Base-by-base conservation (phyloP, 2,888 invertebrate genomes). In the Lathronympha strigana region DNA sequence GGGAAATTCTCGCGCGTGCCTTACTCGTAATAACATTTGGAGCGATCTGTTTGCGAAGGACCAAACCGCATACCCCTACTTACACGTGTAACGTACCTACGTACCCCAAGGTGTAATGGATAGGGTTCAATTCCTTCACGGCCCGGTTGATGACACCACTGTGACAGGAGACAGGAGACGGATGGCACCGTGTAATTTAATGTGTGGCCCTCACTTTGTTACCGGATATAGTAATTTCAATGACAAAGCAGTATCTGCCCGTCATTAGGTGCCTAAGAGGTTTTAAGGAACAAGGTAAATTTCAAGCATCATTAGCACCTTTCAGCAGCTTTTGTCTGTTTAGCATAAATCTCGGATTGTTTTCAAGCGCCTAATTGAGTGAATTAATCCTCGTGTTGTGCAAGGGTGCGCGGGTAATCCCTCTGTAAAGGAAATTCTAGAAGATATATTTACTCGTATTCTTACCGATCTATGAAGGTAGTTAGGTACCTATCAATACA, bases 201-300 rank as follows among this genome's bases (percentile, higher is more conserved):
- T 76, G 73, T 71, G 71, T 72, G 73, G 66, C 71, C 55, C 67
- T 72, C 74, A 76, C 69, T 78, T 76, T 75, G 73, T 74, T 73
- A 74, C 75, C 68, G 69, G 72, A 69, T 70, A 63, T 68, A 71
- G 75, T 74, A 72, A 75, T 76, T 74, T 72, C 75, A 73, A 76
- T 75, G 76, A 77, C 74, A 74, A 71, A 73, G 75, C 71, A 68
- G 61, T 67, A 67, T 61, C 63, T 63, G 63, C 67, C 68, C 66
- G 60, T 69, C 71, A 71, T 72, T 72, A 63, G 50, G 47, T 57
- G 69, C 68, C 61, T 63, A 63, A 69, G 61, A 45, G 61, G 64
- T 38, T 40, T 21, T 36, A 58, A 49, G 55, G 58, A 60, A 51
- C 64, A 28, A 64, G 51, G 53, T 43, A 33, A 57, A 64, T 64